Conservation (phyloP, 2,888 invertebrate species). For the Lamellibrachia satsuma region DNA sequence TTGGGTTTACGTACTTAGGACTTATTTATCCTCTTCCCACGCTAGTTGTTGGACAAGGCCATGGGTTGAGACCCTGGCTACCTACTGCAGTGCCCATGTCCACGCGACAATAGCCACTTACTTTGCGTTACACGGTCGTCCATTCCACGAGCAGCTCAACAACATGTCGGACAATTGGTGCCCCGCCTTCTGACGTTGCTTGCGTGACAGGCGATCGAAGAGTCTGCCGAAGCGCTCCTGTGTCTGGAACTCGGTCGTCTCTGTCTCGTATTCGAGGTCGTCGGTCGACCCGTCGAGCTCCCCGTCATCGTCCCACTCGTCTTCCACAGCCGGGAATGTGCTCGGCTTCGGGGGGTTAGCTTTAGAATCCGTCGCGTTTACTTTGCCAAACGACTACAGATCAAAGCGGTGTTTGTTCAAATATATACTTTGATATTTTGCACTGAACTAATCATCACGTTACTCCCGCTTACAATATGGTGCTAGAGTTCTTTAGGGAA, state of each 20-base stretch:
- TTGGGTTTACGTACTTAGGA: no score
- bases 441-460: neutral
- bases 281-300: neutral
- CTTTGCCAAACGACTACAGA: neutral
- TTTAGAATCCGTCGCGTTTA: neutral
- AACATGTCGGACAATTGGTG: neutral
- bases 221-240: neutral
- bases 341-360: neutral
- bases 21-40: no score
- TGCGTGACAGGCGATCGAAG: neutral
- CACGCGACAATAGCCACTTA: neutral
- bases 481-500: no score
- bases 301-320: neutral
- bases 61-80: no score
- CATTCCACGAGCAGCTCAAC: neutral
- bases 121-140: neutral
- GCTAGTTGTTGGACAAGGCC: no score
- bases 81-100: neutral
- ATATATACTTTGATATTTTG: neutral
- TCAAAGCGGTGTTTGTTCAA: neutral
- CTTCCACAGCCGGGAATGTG: neutral
- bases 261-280: neutral
- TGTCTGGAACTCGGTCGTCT: neutral
- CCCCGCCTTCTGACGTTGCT: neutral
- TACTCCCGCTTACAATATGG: no score